Conservation (phyloP, 2,113 vertebrate genomes). For the Gila orcuttii region DNA sequence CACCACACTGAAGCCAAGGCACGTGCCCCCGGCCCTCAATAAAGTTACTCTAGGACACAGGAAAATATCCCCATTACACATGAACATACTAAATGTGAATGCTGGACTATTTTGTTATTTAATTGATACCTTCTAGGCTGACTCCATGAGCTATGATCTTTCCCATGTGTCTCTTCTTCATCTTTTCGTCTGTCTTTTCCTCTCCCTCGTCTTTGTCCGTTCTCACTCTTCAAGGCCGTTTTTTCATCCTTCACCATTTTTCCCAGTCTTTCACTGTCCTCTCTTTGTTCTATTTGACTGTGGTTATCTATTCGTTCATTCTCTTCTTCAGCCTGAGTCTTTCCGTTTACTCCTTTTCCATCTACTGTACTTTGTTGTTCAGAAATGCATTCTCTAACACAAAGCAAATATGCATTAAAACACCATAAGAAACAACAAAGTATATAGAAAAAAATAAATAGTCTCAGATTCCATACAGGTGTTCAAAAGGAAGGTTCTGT, state of each 20-base stretch:
- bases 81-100: not conserved
- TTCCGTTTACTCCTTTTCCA: slow-evolving; percentile 20
- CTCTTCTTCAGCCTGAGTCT: not conserved
- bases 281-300: not conserved
- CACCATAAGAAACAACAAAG: not conserved
- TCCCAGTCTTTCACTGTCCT: not conserved
- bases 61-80: slow-evolving; percentile 4
- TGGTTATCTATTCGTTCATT: not conserved
- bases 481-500: slow-evolving; percentile 11
- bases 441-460: not conserved
- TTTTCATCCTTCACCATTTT: not conserved
- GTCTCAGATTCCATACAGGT: not conserved
- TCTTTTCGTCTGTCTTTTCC: slow-evolving; percentile 54
- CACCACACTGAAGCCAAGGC: slow-evolving; percentile 94
- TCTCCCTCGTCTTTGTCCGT: slow-evolving; percentile 44
- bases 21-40: slow-evolving; percentile 86
- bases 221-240: not conserved
- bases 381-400: slow-evolving; percentile 34
- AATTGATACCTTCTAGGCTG: slow-evolving; percentile 66
- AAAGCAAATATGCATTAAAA: not conserved
- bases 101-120: not conserved
- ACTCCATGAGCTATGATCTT: slow-evolving; percentile 61
- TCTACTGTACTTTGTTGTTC: slow-evolving; percentile 27
- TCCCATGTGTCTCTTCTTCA: slow-evolving; percentile 50
- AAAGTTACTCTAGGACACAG: slow-evolving; percentile 82